A percentile compares a stretch with the other conserved stretches of the same genome.
Evolutionary conservation across 2,113 vertebrate genomes (phyloP).

Genomic region (Phylloscopus trochilus): DNA sequence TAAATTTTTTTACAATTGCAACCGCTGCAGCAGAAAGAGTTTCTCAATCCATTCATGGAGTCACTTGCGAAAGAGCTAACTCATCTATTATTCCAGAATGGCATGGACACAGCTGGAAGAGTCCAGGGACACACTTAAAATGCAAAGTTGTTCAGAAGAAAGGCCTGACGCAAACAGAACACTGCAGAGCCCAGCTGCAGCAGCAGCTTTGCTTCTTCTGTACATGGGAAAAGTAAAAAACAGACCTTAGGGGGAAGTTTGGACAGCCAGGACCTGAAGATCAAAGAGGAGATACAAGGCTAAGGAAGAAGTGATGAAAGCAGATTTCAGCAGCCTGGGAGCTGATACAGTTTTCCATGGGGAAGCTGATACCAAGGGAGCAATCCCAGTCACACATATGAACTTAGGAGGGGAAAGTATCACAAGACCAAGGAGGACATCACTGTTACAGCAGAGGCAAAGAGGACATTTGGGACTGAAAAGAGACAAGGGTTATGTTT

Average conservation of each 20-base stretch:
- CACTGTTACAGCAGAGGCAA: neutral
- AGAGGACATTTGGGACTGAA: neutral
- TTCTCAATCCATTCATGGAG: neutral
- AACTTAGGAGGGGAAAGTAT: neutral
- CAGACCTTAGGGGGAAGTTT: neutral
- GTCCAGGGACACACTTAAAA: neutral
- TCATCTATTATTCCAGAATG: neutral
- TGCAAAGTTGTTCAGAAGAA: neutral
- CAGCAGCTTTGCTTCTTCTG: neutral
- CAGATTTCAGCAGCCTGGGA: neutral
- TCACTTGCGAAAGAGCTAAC: neutral
- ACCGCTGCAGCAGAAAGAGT: neutral
- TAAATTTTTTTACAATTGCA: neutral
- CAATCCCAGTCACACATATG: neutral
- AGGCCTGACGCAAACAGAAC: neutral
- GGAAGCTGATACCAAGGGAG: neutral
- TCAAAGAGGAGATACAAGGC: neutral
- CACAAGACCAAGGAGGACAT: neutral
- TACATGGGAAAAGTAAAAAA: neutral
- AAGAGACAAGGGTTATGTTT: neutral
- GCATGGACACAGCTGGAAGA: neutral
- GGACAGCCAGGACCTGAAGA: neutral
- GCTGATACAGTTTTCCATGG: neutral
- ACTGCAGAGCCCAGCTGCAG: neutral
- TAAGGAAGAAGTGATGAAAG: neutral